Evolutionary conservation across 2,888 invertebrate genomes (phyloP).

Genomic region (Cotesia congregata): DNA sequence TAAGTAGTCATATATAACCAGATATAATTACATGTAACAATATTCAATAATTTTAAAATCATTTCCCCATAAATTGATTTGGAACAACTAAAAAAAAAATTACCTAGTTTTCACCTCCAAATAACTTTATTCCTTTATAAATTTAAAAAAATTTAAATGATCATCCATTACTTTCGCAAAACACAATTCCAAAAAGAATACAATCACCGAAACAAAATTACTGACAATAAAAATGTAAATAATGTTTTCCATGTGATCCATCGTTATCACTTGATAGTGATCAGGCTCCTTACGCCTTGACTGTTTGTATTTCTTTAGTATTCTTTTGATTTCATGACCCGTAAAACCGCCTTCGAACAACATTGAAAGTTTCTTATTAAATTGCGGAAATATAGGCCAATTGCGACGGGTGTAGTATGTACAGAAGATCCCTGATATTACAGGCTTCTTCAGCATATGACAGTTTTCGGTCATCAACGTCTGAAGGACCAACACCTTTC

Average conservation of each 20-base stretch:
- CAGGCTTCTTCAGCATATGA: not conserved
- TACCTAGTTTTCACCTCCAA: too few relatives aligned
- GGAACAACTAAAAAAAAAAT: too few relatives aligned
- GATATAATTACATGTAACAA: too few relatives aligned
- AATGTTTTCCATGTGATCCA: not conserved
- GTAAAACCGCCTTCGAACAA: not conserved
- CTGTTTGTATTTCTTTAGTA: not conserved
- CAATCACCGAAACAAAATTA: not conserved
- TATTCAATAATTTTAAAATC: too few relatives aligned
- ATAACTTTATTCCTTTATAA: not conserved
- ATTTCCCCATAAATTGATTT: too few relatives aligned
- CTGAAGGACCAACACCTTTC: not conserved
- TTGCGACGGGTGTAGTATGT: not conserved
- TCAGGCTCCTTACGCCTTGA: not conserved
- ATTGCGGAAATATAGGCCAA: slow-evolving; percentile 2
- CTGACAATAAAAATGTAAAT: not conserved
- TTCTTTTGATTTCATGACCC: not conserved
- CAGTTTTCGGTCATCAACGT: not conserved
- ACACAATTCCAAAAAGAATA: not conserved
- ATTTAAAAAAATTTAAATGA: not conserved
- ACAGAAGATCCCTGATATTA: not conserved
- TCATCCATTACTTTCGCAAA: not conserved
- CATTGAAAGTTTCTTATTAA: not conserved
- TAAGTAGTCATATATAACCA: too few relatives aligned
- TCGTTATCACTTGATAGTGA: not conserved